Evolutionary conservation across 2,888 invertebrate genomes (phyloP).

Genomic region (Nemotelus pantherinus): DNA sequence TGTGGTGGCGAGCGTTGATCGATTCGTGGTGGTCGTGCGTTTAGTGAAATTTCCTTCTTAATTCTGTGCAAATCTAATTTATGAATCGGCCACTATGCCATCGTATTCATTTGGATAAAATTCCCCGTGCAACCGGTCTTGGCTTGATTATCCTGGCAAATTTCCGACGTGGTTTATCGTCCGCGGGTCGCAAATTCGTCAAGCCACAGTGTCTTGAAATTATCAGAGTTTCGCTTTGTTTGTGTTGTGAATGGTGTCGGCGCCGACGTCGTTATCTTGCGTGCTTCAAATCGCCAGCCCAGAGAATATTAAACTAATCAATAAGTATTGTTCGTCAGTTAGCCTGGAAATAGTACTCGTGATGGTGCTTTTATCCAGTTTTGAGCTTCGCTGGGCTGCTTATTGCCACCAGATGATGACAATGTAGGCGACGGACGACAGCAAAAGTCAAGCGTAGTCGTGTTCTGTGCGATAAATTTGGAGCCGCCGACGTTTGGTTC

Average conservation of each 20-base stretch:
- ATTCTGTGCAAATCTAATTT: too few relatives aligned
- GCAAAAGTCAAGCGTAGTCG: not conserved
- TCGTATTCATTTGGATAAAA: constrained; percentile 20
- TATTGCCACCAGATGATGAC: not conserved
- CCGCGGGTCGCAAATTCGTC: not conserved
- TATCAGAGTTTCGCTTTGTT: not conserved
- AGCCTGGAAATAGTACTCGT: not conserved
- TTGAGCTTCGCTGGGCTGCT: too few relatives aligned
- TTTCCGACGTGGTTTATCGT: not conserved
- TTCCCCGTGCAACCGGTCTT: not conserved
- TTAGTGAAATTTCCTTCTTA: not conserved
- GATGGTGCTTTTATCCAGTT: not conserved
- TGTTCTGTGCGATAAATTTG: constrained; percentile 8
- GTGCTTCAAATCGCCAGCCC: too few relatives aligned
- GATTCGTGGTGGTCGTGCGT: not conserved
- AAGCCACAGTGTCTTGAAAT: not conserved
- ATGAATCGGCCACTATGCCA: constrained; percentile 7
- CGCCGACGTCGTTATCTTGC: not conserved
- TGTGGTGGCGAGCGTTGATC: not conserved
- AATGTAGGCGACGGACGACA: not conserved
- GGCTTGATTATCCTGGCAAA: constrained; percentile 7
- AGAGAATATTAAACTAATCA: too few relatives aligned
- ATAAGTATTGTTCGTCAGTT: constrained; percentile 14
- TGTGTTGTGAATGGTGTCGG: not conserved
- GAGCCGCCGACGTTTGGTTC: not conserved